phyloP scores from a whole-genome alignment of 2,888 invertebrate genomes.

The Erebia epiphron region DNA sequence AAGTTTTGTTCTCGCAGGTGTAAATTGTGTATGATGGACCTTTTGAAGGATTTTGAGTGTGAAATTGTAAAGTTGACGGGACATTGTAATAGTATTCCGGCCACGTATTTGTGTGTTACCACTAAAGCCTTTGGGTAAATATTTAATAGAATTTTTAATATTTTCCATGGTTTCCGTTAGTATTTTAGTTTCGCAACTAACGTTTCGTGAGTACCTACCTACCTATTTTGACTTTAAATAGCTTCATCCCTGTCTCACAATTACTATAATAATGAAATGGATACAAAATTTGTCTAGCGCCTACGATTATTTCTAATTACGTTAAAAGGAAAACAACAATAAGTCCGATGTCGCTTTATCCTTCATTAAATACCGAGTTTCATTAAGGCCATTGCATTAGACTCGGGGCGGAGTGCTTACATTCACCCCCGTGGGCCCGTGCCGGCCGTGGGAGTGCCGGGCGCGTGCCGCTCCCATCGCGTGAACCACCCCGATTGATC shows the following conservation, averaged over 20 bases:
- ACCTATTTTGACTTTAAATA: background rate
- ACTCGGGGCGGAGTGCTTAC: constrained; percentile 48
- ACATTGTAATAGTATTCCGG: constrained; percentile 43
- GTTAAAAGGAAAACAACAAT: constrained; percentile 23
- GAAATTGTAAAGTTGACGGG: constrained; percentile 58
- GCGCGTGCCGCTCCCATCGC: constrained; percentile 82
- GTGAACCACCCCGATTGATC: constrained; percentile 68
- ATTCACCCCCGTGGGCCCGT: constrained; percentile 62
- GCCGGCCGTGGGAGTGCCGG: constrained; percentile 80
- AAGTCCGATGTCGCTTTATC: constrained; percentile 27
- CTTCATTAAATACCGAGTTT: constrained; percentile 35
- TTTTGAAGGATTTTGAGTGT: constrained; percentile 55
- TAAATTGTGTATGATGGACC: constrained; percentile 53
- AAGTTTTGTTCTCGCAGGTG: constrained; percentile 62
- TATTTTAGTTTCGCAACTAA: no score
- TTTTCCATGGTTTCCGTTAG: background rate
- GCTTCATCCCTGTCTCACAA: background rate
- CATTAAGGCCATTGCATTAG: constrained; percentile 50
- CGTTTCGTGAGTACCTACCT: no score
- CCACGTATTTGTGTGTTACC: constrained; percentile 11
- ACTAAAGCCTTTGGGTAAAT: background rate
- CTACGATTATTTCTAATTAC: constrained; percentile 22
- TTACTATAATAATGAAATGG: constrained; percentile 15
- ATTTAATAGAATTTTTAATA: background rate
- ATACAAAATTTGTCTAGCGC: constrained; percentile 5